A percentile compares a stretch with the other conserved stretches of the same genome.
Evolutionary conservation across 2,797 vertebrate species (phyloP).

Genomic region (Enteromius fasciolatus): DNA sequence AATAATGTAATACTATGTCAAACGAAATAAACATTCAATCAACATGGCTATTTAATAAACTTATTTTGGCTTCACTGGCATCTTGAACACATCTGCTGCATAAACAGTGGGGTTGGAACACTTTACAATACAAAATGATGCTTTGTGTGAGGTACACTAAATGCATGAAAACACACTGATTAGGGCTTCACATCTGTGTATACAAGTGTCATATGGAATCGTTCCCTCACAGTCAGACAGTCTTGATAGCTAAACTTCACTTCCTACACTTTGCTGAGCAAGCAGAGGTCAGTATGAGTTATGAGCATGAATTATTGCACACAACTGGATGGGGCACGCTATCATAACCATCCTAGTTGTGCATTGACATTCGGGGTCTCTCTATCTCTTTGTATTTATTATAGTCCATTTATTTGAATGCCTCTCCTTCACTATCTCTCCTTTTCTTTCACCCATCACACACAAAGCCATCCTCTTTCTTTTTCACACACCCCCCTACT

Average conservation of each 20-base stretch:
- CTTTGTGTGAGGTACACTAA: constrained; percentile 32
- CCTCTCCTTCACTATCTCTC: background rate
- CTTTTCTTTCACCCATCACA: constrained; percentile 5
- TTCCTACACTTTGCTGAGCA: constrained; percentile 48
- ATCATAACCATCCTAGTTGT: constrained; percentile 8
- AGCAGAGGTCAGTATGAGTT: constrained; percentile 24
- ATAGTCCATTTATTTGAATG: background rate
- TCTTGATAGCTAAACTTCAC: background rate
- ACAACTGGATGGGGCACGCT: constrained; percentile 32
- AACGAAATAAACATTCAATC: constrained; percentile 50
- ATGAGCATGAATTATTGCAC: constrained; percentile 30
- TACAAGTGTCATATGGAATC: constrained; percentile 26
- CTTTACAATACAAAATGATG: constrained; percentile 17
- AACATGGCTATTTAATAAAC: constrained; percentile 31
- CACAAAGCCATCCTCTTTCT: constrained; percentile 37
- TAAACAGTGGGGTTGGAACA: background rate
- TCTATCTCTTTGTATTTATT: background rate
- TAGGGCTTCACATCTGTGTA: constrained; percentile 37
- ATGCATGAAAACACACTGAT: constrained; percentile 16
- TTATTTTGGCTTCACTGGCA: constrained; percentile 2
- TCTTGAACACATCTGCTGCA: constrained; percentile 56
- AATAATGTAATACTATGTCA: too few species aligned
- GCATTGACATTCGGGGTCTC: background rate
- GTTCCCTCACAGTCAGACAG: background rate
- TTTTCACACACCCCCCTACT: constrained; percentile 11